These are phyloP conservation scores for Jaculus jaculus DNA, from an alignment of 2,113 vertebrate genomes.

Conservation along the genomic window DNA sequence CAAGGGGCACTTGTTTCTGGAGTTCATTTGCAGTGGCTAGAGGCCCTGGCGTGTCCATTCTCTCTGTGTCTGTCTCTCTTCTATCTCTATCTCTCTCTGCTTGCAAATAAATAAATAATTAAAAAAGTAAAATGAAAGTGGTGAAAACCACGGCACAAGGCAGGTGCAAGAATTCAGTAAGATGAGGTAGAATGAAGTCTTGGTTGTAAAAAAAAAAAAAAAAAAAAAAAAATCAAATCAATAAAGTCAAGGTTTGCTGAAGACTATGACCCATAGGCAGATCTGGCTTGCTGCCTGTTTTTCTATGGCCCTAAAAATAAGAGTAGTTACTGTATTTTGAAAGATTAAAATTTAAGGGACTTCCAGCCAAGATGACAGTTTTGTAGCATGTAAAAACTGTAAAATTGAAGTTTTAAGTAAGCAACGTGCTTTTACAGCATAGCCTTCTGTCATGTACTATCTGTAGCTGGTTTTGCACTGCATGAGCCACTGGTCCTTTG, in stretches of 20 bases:
- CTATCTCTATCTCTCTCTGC: no score
- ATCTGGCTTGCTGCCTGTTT: neutral
- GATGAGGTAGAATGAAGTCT: neutral
- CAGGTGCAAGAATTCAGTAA: neutral
- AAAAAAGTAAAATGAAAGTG: neutral
- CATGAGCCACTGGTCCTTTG: neutral
- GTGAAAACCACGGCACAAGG: neutral
- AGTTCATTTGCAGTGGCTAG: no score
- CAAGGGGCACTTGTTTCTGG: no score
- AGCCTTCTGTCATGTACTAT: accelerated
- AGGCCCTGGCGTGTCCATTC: no score
- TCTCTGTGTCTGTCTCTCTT: no score
- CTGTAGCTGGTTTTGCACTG: neutral
- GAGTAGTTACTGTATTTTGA: neutral
- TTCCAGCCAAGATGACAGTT: neutral
- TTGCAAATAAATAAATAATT: no score
- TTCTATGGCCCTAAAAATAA: neutral
- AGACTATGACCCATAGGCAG: neutral
- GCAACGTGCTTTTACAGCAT: neutral
- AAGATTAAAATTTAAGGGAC: neutral
- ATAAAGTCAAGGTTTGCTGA: neutral
- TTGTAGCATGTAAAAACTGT: neutral
- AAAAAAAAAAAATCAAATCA: neutral
- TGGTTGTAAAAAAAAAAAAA: neutral
- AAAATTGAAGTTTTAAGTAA: neutral